Conservation (phyloP, 2,888 invertebrate genomes). For the Archips crataeganus region DNA sequence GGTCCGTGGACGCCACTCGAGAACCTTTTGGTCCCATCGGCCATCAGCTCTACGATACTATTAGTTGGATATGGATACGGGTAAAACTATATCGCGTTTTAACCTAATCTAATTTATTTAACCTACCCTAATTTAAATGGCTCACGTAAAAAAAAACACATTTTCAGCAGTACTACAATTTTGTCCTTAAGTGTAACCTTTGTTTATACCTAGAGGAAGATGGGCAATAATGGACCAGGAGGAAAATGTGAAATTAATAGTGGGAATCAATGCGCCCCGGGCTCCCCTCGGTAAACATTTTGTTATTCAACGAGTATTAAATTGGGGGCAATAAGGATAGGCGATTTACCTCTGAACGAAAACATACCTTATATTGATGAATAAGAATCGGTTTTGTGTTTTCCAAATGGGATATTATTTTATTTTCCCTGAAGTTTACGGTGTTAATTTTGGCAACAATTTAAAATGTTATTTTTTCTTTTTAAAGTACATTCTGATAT, state of each 20-base stretch:
- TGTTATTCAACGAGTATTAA: constrained; percentile 17
- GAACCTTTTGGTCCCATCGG: no score
- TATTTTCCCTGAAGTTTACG: not conserved
- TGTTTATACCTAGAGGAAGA: not conserved
- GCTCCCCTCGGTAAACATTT: constrained; percentile 12
- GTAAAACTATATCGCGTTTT: no score
- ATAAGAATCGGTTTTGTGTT: not conserved
- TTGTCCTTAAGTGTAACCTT: constrained; percentile 8
- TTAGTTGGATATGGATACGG: no score
- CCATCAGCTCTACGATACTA: no score
- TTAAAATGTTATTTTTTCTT: not conserved
- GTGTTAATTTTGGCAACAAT: not conserved
- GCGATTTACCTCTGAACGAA: not conserved
- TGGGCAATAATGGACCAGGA: constrained; percentile 7
- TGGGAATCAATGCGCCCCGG: constrained; percentile 17
- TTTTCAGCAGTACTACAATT: no score
- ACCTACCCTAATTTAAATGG: no score
- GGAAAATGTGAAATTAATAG: constrained; percentile 33
- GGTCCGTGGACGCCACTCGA: no score
- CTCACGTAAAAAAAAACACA: not conserved
- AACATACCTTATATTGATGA: not conserved
- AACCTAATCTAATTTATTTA: no score
- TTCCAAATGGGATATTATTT: constrained; percentile 2
- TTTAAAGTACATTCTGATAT: not conserved
- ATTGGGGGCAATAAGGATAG: constrained; percentile 3